These are phyloP conservation scores for Melanogrammus aeglefinus DNA, from an alignment of 2,797 vertebrate genomes.

Conservation along the genomic window DNA sequence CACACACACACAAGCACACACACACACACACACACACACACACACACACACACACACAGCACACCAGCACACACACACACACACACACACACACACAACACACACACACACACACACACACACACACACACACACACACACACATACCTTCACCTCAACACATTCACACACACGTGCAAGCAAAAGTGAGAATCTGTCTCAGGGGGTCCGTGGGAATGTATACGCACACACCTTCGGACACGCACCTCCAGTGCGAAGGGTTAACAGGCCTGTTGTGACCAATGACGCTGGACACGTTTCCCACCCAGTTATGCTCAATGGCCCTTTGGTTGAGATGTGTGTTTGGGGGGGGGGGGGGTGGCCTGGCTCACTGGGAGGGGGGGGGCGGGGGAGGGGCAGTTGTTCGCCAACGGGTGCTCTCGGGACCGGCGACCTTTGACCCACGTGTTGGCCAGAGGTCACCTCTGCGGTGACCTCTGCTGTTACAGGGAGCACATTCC, in stretches of 20 bases:
- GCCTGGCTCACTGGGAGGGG: not conserved
- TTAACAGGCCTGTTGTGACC: not conserved
- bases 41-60: too few relatives aligned
- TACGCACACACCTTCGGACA: too few relatives aligned
- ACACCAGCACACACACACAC: too few relatives aligned
- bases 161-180: too few relatives aligned
- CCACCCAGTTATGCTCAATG: not conserved
- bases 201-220: too few relatives aligned
- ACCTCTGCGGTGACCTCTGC: conserved; percentile 54
- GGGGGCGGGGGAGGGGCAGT: not conserved
- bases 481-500: conserved; percentile 62
- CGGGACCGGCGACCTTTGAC: conserved; percentile 46
- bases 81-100: too few relatives aligned
- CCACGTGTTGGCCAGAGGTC: conserved; percentile 57
- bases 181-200: too few relatives aligned
- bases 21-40: too few relatives aligned
- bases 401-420: conserved; percentile 59
- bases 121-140: too few relatives aligned
- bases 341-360: not conserved
- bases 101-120: too few relatives aligned
- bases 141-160: too few relatives aligned
- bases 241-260: not conserved
- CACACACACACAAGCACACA: too few relatives aligned
- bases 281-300: not conserved
- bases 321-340: not conserved